Evolutionary conservation across 2,888 invertebrate genomes (phyloP), one percentile per base, ranked within the genome.

Genomic region (Pristionchus entomophagus): DNA sequence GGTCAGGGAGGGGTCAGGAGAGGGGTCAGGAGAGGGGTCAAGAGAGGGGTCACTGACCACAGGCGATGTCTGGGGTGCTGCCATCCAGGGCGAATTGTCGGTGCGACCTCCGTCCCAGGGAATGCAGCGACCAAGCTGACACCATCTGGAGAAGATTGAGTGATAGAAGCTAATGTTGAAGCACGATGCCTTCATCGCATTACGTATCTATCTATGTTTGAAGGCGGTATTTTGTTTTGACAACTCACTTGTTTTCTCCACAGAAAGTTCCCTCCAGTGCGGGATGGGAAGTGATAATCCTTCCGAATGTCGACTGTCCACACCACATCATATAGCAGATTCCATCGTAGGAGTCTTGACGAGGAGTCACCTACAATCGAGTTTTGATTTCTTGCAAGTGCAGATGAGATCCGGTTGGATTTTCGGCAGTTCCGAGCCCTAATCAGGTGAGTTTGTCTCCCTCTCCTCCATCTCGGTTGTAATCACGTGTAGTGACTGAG

Each of bases 261-360:
- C 93, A 93, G 88, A 91, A 91, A 12, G 93, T 93, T 19, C 84
- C 87, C 29, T 91, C 91, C 29, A 91, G 87, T 5, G 91, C 91
- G 3, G 93, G 93, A 88, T 93, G 93, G n/a, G 93, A 93, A 29
- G 93, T 93, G 87, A 93, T 92, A 86, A 93, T 92, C 35, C 93
- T 88, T 53, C 93, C 93, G 78, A 90, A 93, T 17, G 88, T 87
- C 26, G 89, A 89, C 87, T 91, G 91, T 35, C 93, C 93, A 89
- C 93, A 93, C 93, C 93, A 94, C 92, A 93, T 93, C 93, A 93
- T 94, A 88, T 92, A 90, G 88, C 93, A 94, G 87, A 93, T 91
- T 53, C 91, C 92, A 87, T 93, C 93, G 86, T 92, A 91, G 65
- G 92, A 89, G 87, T 93, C 93, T 84, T 90, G 90, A 22, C 92